phyloP scores from a whole-genome alignment of 2,113 vertebrate genomes.

The Myiozetetes cayanensis region DNA sequence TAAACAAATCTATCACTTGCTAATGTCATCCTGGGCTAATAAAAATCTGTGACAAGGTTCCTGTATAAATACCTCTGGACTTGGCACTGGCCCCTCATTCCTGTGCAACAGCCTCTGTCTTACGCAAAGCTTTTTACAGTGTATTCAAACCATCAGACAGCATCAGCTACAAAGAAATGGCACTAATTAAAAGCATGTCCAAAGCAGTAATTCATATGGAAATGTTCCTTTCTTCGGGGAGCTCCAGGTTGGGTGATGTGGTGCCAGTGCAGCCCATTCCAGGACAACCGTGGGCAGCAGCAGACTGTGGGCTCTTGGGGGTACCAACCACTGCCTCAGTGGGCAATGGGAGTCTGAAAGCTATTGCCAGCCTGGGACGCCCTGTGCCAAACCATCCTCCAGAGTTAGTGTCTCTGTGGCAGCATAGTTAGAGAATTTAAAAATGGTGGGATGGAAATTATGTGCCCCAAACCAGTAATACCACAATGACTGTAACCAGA shows the following conservation, averaged over 20 bases:
- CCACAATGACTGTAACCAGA: neutral
- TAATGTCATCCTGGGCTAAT: neutral
- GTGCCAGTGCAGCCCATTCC: neutral
- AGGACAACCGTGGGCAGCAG: neutral
- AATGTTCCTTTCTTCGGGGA: neutral
- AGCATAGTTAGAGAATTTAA: neutral
- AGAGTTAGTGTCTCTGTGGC: neutral
- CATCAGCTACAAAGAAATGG: neutral
- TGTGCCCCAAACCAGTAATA: neutral
- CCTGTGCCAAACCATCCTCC: rapidly evolving
- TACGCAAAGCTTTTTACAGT: neutral
- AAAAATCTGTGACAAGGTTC: neutral
- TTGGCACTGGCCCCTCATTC: neutral
- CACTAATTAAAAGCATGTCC: neutral
- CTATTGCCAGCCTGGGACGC: neutral
- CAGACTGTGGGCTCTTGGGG: rapidly evolving
- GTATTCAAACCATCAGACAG: neutral
- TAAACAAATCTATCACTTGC: neutral
- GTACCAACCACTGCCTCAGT: rapidly evolving
- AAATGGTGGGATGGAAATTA: neutral
- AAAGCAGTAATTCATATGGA: neutral
- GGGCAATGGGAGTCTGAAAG: rapidly evolving
- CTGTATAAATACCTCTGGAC: neutral
- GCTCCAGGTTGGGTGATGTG: neutral
- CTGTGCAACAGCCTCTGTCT: neutral